Conservation (phyloP, 2,113 vertebrate genomes). For the Poeciliopsis occidentalis region DNA sequence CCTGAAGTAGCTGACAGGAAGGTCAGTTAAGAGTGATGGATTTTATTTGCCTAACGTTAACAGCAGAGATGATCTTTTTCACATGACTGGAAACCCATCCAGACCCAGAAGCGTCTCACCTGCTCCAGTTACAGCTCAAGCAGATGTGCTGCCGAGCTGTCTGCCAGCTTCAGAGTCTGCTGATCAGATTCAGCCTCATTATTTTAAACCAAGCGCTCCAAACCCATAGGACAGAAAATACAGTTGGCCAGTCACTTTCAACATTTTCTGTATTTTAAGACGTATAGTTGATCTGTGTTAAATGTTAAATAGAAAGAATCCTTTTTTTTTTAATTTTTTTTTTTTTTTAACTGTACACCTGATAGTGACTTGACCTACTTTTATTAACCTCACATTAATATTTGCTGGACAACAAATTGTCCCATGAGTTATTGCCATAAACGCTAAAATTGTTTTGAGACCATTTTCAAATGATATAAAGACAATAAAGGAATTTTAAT, state of each 20-base stretch:
- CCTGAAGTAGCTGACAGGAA: background rate
- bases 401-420: no score
- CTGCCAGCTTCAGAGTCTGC: conserved; percentile 36
- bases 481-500: no score
- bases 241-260: conserved; percentile 13
- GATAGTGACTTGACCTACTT: no score
- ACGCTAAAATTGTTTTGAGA: no score
- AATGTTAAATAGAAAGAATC: background rate
- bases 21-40: conserved; percentile 1
- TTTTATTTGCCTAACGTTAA: conserved; percentile 45
- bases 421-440: no score
- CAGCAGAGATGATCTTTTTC: conserved; percentile 26
- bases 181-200: conserved; percentile 32
- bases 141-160: conserved; percentile 36
- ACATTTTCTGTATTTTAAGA: background rate
- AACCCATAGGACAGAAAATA: conserved; percentile 14
- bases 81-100: conserved; percentile 9
- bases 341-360: no score
- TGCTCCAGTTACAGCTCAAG: conserved; percentile 57
- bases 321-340: no score
- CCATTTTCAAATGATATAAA: no score
- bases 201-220: conserved; percentile 22
- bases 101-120: conserved; percentile 39
- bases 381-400: no score
- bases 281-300: background rate